A percentile compares a stretch with the other conserved stretches of the same genome.
Conservation (phyloP, 2,113 vertebrate species). For the Scortum barcoo region DNA sequence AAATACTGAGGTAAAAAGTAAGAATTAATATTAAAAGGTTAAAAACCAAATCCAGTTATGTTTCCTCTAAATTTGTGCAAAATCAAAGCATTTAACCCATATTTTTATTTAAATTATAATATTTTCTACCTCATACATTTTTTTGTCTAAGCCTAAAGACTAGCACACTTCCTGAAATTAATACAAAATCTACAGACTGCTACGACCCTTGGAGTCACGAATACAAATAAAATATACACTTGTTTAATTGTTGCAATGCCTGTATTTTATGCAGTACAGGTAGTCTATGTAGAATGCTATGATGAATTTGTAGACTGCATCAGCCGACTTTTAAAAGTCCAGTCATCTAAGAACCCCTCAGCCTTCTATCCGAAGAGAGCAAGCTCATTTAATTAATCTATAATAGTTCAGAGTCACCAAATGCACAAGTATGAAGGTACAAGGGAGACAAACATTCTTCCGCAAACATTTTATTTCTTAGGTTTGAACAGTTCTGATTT, state of each 20-base stretch:
- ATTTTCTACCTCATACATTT: not conserved
- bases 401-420: not conserved
- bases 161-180: not conserved
- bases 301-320: not conserved
- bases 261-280: not conserved
- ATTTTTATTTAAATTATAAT: not conserved
- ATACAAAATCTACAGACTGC: not conserved
- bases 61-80: not conserved
- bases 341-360: not conserved
- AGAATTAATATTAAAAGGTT: not conserved
- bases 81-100: not conserved
- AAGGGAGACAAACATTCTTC: not conserved
- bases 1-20: not conserved
- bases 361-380: not conserved
- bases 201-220: not conserved
- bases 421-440: not conserved
- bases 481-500: slow-evolving; percentile 34
- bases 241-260: not conserved
- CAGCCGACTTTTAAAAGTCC: not conserved
- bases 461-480: slow-evolving; percentile 65
- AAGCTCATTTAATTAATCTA: not conserved
- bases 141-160: no score
- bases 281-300: not conserved
- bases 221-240: not conserved
- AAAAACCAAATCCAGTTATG: not conserved